Base-by-base conservation (phyloP, 2,888 invertebrate genomes). In the Auanema sp. region DNA sequence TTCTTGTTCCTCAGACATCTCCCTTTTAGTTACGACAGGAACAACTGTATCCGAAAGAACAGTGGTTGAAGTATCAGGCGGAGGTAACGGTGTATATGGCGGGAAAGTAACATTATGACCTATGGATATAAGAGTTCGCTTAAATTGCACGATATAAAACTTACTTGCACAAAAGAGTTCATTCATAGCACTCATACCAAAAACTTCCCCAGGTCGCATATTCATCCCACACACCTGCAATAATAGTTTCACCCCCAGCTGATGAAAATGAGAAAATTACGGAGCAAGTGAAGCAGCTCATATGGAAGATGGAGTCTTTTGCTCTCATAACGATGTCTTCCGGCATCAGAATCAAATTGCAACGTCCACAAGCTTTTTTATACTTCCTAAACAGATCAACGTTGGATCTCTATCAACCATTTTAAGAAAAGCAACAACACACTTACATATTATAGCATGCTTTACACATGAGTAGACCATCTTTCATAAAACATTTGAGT, bases 281-380 rank as follows among this genome's bases (percentile, higher is more conserved):
- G 89, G 65, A 66, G 63, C 93, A 93, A 42, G 91, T 90, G 87
- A 94, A 94, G 86, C 93, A 94, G 74, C 90, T 89, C 63, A 93
- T 88, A 85, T 94, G 93, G 86, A 91, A 94, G 65, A 93, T 91
- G 80, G 90, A 87, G 76, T 92, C 92, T 50, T 91, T 87, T 0
- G 92, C 93, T 66, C 92, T 86, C 93, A 93, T 93, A 81, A 93
- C 92, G 83, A 93, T 87, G 86, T 93, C 93, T 79, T 91, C 90
- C 47, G 92, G 90, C 10, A 91, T 89, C 82, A 94, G 92, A 6
- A 91, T 91, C 57, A 90, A 89, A 25, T 90, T 90, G 83, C 93
- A 94, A 53, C 92, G 89, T 10, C 91, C 90, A 85, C 92, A 89
- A 79, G 91, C 90, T 71, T 91, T 90, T 74, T 91, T 91, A 85